Evolutionary conservation across 1,140 invertebrate species (phyloP).

Genomic region (Chrysomallon squamiferum): DNA sequence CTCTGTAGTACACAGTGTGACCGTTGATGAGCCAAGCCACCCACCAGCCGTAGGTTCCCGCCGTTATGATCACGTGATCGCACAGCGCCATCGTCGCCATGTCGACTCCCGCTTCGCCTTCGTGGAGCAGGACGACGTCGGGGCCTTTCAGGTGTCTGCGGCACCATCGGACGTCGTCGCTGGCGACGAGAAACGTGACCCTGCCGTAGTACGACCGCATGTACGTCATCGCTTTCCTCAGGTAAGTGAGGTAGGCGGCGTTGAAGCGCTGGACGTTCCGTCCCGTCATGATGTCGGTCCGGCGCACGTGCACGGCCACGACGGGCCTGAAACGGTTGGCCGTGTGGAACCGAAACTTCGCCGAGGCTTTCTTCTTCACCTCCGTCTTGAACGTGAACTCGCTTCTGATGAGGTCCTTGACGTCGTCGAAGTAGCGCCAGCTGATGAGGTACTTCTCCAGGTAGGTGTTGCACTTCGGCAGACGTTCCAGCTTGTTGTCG

Average conservation of each 20-base stretch:
- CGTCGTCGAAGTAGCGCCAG: slow-evolving; percentile 47
- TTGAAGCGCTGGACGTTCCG: slow-evolving; percentile 1
- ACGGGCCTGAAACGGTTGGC: not conserved
- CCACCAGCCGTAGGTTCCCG: slow-evolving; percentile 57
- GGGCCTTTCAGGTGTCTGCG: not conserved
- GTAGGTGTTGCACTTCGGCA: slow-evolving; percentile 9
- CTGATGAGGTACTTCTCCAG: slow-evolving; percentile 42
- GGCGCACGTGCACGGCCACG: slow-evolving; percentile 16
- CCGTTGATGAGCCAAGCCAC: slow-evolving; percentile 48
- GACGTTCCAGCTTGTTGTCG: slow-evolving; percentile 9
- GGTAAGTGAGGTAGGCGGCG: slow-evolving; percentile 9
- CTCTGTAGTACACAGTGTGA: slow-evolving; percentile 43
- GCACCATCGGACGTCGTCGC: slow-evolving; percentile 11
- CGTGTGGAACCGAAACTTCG: not conserved
- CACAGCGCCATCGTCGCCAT: slow-evolving; percentile 41
- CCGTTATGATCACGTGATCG: slow-evolving; percentile 51
- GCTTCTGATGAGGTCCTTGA: slow-evolving; percentile 17
- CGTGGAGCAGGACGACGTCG: not conserved
- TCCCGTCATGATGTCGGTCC: not conserved
- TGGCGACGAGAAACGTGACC: slow-evolving; percentile 9
- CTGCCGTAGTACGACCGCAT: slow-evolving; percentile 3
- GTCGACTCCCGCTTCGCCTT: slow-evolving; percentile 38
- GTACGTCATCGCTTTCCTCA: slow-evolving; percentile 11
- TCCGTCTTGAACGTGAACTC: slow-evolving; percentile 34
- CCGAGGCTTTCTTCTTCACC: slow-evolving; percentile 7